Conservation (phyloP, 2,888 invertebrate species). For the Mythimna pallens region DNA sequence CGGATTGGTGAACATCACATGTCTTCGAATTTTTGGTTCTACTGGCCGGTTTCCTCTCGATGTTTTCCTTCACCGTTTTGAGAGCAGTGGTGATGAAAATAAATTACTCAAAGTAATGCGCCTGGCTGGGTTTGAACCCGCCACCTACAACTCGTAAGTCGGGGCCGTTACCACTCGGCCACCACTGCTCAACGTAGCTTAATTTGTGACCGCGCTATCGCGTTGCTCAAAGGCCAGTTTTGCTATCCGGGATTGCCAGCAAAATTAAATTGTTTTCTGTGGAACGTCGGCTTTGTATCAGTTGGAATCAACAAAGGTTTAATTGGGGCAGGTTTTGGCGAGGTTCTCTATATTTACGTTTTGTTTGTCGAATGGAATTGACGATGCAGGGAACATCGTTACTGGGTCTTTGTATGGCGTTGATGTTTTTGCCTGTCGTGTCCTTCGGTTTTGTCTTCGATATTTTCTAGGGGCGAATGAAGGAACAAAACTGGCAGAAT, state of each 20-base stretch:
- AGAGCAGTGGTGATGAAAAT: too few species aligned
- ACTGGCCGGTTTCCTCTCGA: too few species aligned
- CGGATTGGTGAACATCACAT: too few species aligned
- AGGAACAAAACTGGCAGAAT: too few species aligned
- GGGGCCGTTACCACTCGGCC: too few species aligned
- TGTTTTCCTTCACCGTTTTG: too few species aligned
- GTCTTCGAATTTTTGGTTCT: too few species aligned
- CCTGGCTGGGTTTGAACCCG: too few species aligned
- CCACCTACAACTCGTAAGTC: too few species aligned
- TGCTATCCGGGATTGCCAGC: constrained; percentile 8
- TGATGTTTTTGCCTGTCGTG: neutral
- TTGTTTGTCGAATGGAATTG: constrained; percentile 32
- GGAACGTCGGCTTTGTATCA: constrained; percentile 25
- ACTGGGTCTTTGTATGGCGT: constrained; percentile 11
- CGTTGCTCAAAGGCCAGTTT: constrained; percentile 12
- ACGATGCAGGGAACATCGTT: constrained; percentile 1
- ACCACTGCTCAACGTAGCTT: neutral
- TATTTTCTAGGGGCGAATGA: neutral
- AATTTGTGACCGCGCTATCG: neutral
- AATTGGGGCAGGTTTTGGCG: constrained; percentile 42
- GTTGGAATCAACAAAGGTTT: constrained; percentile 40
- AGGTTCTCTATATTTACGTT: constrained; percentile 4
- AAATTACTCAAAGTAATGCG: too few species aligned
- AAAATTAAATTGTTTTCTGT: constrained; percentile 36
- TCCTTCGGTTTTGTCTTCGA: neutral